Evolutionary conservation across 2,888 invertebrate genomes (phyloP).

Genomic region (Coelopa pilipes): DNA sequence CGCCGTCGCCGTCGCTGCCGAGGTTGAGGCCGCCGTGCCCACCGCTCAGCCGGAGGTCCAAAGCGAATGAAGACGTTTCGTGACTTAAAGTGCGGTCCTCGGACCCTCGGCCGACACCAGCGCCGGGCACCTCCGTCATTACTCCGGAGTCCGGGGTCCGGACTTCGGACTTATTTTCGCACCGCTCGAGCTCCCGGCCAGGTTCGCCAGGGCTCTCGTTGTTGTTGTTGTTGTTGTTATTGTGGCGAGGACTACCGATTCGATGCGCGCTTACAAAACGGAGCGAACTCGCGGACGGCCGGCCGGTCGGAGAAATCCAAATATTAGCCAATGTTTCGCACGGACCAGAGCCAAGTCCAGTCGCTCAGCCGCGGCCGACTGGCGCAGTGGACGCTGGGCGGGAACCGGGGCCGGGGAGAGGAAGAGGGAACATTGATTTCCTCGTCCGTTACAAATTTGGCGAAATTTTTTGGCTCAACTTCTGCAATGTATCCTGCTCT

Average conservation of each 20-base stretch:
- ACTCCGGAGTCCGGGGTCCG: too few species aligned
- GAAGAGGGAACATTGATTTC: too few species aligned
- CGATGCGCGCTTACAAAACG: slow-evolving; percentile 10
- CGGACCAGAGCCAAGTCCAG: slow-evolving; percentile 11
- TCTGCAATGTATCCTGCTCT: too few species aligned
- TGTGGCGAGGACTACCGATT: background rate
- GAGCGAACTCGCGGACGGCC: slow-evolving; percentile 17
- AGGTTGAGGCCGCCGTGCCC: too few species aligned
- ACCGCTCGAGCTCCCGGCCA: slow-evolving; percentile 50
- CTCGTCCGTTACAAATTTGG: too few species aligned
- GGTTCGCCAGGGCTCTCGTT: background rate
- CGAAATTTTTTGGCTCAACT: too few species aligned
- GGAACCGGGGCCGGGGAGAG: too few species aligned
- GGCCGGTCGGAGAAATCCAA: slow-evolving; percentile 24
- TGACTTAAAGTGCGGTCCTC: slow-evolving; percentile 54
- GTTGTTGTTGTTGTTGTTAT: too few species aligned
- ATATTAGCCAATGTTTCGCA: slow-evolving; percentile 33
- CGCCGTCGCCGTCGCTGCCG: too few species aligned
- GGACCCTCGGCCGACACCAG: slow-evolving; percentile 27
- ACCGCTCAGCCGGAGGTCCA: slow-evolving; percentile 53
- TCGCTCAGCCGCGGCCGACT: too few species aligned
- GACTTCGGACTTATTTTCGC: slow-evolving; percentile 55
- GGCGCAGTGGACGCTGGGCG: too few species aligned
- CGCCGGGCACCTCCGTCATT: slow-evolving; percentile 52
- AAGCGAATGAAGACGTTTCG: slow-evolving; percentile 65